phyloP scores from a whole-genome alignment of 2,797 vertebrate genomes.

The Coreius guichenoti region DNA sequence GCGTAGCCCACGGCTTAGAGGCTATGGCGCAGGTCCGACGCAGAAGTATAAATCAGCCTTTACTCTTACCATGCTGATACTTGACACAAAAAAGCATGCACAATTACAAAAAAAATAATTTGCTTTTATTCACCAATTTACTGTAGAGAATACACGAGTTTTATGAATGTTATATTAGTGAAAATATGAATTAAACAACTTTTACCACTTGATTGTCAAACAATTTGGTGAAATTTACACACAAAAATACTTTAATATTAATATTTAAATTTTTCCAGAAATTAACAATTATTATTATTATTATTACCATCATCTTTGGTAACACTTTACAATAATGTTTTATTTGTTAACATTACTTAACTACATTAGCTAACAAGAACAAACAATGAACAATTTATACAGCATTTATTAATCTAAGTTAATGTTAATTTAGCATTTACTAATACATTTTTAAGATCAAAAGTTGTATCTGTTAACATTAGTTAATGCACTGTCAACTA shows the following conservation, averaged over 20 bases:
- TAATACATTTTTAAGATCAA: not conserved
- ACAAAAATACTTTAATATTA: not conserved
- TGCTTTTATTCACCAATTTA: constrained; percentile 27
- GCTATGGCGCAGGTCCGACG: too few species aligned
- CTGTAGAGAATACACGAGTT: not conserved
- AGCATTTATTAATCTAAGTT: not conserved
- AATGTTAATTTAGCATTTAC: not conserved
- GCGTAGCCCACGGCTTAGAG: too few species aligned
- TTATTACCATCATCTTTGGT: not conserved
- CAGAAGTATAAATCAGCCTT: too few species aligned
- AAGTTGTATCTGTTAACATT: not conserved
- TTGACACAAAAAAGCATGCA: not conserved
- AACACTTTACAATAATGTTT: not conserved
- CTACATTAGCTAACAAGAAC: not conserved
- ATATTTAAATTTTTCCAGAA: not conserved
- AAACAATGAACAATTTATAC: not conserved
- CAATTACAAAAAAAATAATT: not conserved
- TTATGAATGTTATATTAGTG: not conserved
- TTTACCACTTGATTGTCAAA: not conserved
- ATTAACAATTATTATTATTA: not conserved
- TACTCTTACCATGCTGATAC: not conserved
- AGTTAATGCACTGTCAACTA: not conserved
- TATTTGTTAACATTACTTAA: not conserved
- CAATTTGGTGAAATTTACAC: not conserved
- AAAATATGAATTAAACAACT: not conserved